phyloP scores from a whole-genome alignment of 2,888 invertebrate genomes.

The Mylabris sibirica region DNA sequence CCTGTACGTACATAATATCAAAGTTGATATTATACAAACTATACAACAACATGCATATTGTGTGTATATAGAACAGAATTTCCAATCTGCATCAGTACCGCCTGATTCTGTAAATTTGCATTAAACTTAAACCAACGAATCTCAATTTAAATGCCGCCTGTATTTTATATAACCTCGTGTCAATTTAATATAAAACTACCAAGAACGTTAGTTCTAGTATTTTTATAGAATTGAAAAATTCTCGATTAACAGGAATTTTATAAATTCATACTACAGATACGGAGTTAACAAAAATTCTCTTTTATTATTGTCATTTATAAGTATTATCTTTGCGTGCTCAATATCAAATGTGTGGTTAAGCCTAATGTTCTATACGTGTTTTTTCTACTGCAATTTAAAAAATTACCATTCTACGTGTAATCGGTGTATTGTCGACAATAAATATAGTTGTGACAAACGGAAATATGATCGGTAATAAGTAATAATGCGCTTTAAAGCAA shows the following conservation, averaged over 20 bases:
- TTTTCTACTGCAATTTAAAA: constrained; percentile 2
- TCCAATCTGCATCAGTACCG: constrained; percentile 27
- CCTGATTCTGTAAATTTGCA: constrained; percentile 26
- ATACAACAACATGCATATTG: constrained; percentile 7
- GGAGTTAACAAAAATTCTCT: not conserved
- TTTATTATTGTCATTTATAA: no score
- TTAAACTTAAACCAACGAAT: constrained; percentile 36
- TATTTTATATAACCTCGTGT: constrained; percentile 27
- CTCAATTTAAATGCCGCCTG: constrained; percentile 29
- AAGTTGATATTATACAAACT: constrained; percentile 19
- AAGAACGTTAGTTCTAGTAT: no score
- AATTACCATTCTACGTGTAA: not conserved
- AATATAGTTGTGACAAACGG: no score
- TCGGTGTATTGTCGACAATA: no score
- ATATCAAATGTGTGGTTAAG: constrained; percentile 13
- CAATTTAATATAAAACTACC: constrained; percentile 28
- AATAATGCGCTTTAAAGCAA: no score
- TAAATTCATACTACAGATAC: constrained; percentile 10
- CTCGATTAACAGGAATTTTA: not conserved
- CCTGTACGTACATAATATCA: not conserved
- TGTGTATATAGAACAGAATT: constrained; percentile 21
- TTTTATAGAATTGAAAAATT: no score
- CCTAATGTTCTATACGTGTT: not conserved
- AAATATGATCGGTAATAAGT: no score
- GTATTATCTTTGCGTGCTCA: not conserved